Conservation (phyloP, 1,140 invertebrate species). For the Nephila pilipes region DNA sequence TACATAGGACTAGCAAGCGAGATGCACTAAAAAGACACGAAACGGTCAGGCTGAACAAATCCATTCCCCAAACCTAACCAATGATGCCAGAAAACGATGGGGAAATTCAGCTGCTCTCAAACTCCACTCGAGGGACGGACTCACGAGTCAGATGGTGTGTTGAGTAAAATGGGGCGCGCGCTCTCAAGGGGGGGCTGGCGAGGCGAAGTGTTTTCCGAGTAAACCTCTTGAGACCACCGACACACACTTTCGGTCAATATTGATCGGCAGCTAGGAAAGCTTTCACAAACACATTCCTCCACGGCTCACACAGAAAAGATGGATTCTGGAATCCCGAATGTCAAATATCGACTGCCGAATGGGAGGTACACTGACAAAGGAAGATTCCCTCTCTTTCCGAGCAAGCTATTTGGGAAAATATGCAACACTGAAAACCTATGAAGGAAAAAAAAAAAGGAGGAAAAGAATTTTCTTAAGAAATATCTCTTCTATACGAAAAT, state of each 20-base stretch:
- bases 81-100: constrained; percentile 29
- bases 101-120: neutral
- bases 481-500: neutral
- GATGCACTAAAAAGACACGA: neutral
- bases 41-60: neutral
- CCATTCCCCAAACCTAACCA: constrained; percentile 23
- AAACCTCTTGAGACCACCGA: constrained; percentile 64
- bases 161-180: constrained; percentile 36
- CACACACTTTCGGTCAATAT: constrained; percentile 76
- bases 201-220: constrained; percentile 41
- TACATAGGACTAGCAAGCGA: neutral
- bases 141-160: neutral
- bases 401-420: constrained; percentile 8
- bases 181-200: constrained; percentile 26
- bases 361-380: neutral
- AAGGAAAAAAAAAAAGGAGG: too few relatives aligned
- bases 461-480: neutral
- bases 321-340: constrained; percentile 63
- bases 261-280: constrained; percentile 53
- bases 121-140: constrained; percentile 11
- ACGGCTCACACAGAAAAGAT: constrained; percentile 49
- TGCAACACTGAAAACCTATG: neutral
- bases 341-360: constrained; percentile 53
- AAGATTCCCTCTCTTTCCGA: neutral
- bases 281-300: constrained; percentile 35